phyloP scores from a whole-genome alignment of 2,113 vertebrate species.

The Rattus norvegicus region GRCr8 NC_086021.1:50229001-50229500 shows the following conservation, averaged over 20 bases:
- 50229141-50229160: background rate
- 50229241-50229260: background rate
- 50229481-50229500: too few species aligned
- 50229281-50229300: too few species aligned
- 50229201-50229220: background rate
- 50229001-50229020: background rate
- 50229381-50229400: too few species aligned
- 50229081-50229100: background rate
- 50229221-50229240: background rate
- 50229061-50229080: background rate
- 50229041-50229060: background rate
- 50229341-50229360: too few species aligned
- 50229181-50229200: background rate
- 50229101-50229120: background rate
- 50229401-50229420: too few species aligned
- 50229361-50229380: too few species aligned
- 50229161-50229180: background rate
- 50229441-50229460: too few species aligned
- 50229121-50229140: background rate
- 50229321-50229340: too few species aligned
- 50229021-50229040: background rate
- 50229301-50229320: too few species aligned
- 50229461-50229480: too few species aligned
- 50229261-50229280: background rate
- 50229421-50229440: too few species aligned